A percentile compares a stretch with the other conserved stretches of the same genome.
phyloP scores from a whole-genome alignment of 2,113 vertebrate genomes.

The Siniperca chuatsi region DNA sequence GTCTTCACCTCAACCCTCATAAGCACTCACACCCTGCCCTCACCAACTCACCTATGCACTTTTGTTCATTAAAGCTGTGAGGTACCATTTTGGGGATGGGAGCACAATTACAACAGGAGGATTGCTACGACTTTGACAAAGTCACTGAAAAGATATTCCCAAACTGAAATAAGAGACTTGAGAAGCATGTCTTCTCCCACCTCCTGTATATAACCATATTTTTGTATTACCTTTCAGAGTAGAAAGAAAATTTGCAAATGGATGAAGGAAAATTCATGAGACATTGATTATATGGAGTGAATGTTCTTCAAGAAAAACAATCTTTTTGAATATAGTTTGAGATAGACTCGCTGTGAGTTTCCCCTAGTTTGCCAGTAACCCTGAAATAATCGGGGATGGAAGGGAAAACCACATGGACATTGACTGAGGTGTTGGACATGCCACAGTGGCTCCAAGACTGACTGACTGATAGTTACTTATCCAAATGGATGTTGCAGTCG shows the following conservation, averaged over 20 bases:
- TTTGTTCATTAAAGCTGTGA: constrained; percentile 88
- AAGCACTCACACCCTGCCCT: constrained; percentile 78
- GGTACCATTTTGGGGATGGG: constrained; percentile 82
- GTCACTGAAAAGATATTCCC: constrained; percentile 75
- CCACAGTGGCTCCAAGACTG: constrained; percentile 57
- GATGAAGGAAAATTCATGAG: constrained; percentile 81
- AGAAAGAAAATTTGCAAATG: constrained; percentile 69
- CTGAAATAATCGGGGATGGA: constrained; percentile 55
- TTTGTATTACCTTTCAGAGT: constrained; percentile 80
- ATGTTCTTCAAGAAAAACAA: constrained; percentile 77
- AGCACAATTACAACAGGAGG: constrained; percentile 81
- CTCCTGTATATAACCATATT: constrained; percentile 83
- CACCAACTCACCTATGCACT: constrained; percentile 87
- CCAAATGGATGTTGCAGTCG: constrained; percentile 53
- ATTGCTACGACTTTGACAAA: constrained; percentile 70
- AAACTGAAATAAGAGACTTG: constrained; percentile 77
- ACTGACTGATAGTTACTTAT: constrained; percentile 58
- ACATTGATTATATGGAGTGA: constrained; percentile 69
- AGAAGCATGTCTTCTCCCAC: constrained; percentile 73
- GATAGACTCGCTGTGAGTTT: constrained; percentile 67
- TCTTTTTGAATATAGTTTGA: constrained; percentile 66
- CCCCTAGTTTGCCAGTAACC: constrained; percentile 68
- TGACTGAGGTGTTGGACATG: constrained; percentile 56
- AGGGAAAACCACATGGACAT: constrained; percentile 48
- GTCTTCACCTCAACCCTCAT: constrained; percentile 65